Base-by-base conservation (phyloP, 2,797 vertebrate genomes). In the Erpetoichthys calabaricus region DNA sequence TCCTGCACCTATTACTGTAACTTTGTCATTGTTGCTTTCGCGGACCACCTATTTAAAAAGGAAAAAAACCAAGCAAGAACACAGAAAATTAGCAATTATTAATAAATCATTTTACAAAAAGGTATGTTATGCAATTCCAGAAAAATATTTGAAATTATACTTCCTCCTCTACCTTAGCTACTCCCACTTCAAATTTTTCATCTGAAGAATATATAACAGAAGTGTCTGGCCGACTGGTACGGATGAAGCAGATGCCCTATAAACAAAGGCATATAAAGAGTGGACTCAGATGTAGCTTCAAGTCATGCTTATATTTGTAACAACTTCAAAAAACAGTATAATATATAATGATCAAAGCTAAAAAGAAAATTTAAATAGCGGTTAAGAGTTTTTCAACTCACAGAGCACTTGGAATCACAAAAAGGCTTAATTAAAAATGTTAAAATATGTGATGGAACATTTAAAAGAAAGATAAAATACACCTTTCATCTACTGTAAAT, bases 171-270 rank as follows among this genome's bases (percentile, higher is more conserved):
- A 92, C 91, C 83, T 92, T 92, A 53, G 90, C 92, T 45, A 77
- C 59, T 3, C 91, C 89, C 9, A 90, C 59, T 71, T 76, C 75
- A 76, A 94, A 89, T 65, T 71, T 84, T 72, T 94, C 91, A 5
- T 81, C 76, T 43, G 80, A 68, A 9, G 73, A 58, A 45, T 93
- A 92, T 63, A 92, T 4, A 43, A 90, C 72, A 0, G 73, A 56
- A 3, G 77, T 88, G 1, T 91, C 91, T 45, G 89, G 87, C 44
- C 84, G 76, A 59, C 83, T 94, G 62, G 86, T 91, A 5, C 89
- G 79, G 59, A 95, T 91, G 68, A 89, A 95, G 76, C 91, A 91
- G 58, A 93, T 80, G 8, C 89, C 90, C 91, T 94, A 64, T 51
- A 45, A 57, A 51, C 3, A 8, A 55, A 57, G 45, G n/a, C n/a